Evolutionary conservation across 2,888 invertebrate genomes (phyloP).

Genomic region (Lasioglossum pauxillum): DNA sequence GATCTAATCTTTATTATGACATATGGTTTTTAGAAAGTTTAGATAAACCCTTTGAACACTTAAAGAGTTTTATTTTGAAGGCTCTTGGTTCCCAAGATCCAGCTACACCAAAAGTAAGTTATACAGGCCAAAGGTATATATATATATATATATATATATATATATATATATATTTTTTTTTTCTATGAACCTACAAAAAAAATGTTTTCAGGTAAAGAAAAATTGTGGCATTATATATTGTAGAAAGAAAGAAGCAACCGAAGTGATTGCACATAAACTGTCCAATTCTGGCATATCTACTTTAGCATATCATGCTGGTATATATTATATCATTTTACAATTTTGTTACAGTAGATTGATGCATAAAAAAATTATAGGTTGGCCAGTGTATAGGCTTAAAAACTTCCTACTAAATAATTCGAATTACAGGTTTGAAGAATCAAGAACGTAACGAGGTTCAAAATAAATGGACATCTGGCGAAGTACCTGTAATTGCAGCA

Average conservation of each 20-base stretch:
- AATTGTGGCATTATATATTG: constrained; percentile 97
- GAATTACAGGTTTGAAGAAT: constrained; percentile 88
- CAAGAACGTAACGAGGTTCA: constrained; percentile 92
- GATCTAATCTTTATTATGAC: constrained; percentile 97
- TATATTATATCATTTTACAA: constrained; percentile 62
- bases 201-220: constrained; percentile 81
- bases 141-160: background rate
- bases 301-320: constrained; percentile 96
- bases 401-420: background rate
- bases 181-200: background rate
- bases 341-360: background rate
- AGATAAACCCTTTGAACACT: constrained; percentile 92
- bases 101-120: constrained; percentile 53
- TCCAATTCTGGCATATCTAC: constrained; percentile 90
- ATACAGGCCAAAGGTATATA: background rate
- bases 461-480: constrained; percentile 96
- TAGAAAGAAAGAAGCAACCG: constrained; percentile 96
- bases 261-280: constrained; percentile 92
- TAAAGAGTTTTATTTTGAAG: constrained; percentile 90
- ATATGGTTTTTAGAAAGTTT: constrained; percentile 94
- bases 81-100: constrained; percentile 86
- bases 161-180: background rate
- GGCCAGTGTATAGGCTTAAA: background rate
- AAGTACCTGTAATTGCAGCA: constrained; percentile 95
- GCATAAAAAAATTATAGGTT: background rate